Conservation (phyloP, 2,113 vertebrate species). For the Syrrhaptes paradoxus region DNA sequence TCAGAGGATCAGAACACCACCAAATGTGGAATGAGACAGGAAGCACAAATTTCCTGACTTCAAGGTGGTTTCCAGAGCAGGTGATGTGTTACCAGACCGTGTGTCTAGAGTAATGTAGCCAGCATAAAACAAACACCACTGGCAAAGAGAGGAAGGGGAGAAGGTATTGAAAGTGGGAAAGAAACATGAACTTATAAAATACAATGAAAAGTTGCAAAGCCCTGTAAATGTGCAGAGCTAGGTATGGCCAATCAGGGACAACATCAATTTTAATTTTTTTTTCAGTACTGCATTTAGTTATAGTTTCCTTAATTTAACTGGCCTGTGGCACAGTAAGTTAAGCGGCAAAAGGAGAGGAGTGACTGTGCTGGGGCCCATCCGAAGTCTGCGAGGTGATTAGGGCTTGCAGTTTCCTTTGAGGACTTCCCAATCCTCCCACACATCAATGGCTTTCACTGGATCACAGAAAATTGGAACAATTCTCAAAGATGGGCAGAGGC, state of each 20-base stretch:
- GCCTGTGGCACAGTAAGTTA: not conserved
- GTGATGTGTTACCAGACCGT: accelerated
- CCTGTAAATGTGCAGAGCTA: not conserved
- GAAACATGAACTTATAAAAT: not conserved
- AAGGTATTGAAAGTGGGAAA: not conserved
- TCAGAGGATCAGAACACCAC: not conserved
- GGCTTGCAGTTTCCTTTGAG: not conserved
- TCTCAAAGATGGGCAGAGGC: not conserved
- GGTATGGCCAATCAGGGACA: too few species aligned
- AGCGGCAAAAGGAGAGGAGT: not conserved
- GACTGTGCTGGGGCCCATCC: not conserved
- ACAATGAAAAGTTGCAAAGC: not conserved
- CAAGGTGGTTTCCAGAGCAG: not conserved
- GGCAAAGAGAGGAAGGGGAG: not conserved
- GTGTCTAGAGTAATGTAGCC: not conserved
- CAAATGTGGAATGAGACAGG: not conserved
- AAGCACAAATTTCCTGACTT: not conserved
- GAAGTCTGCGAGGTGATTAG: not conserved
- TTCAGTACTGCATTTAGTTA: not conserved
- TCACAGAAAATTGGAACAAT: not conserved
- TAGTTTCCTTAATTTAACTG: not conserved
- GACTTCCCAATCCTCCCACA: not conserved
- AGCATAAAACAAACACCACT: not conserved
- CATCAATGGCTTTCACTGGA: not conserved
- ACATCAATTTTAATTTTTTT: not conserved